Conservation (phyloP, 2,888 invertebrate genomes). For the Microplitis deprimator region DNA sequence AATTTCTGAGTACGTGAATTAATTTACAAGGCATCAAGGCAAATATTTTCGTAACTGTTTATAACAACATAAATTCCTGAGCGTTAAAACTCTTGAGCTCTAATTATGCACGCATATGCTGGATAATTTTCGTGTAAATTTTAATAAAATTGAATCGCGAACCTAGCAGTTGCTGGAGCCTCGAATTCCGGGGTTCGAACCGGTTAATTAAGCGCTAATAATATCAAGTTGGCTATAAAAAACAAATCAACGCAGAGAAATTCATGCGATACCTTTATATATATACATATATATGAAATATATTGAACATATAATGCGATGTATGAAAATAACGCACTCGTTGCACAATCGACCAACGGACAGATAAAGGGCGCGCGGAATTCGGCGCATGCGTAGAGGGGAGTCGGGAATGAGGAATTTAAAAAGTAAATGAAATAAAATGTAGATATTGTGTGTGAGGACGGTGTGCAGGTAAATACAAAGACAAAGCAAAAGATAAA, state of each 20-base stretch:
- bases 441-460: background rate
- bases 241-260: background rate
- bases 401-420: background rate
- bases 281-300: background rate
- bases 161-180: background rate
- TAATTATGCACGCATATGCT: background rate
- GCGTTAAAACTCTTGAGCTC: background rate
- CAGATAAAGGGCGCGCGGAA: background rate
- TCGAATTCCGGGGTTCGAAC: slow-evolving; percentile 12
- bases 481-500: background rate
- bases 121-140: background rate
- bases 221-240: background rate
- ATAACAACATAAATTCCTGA: background rate
- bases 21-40: too few species aligned
- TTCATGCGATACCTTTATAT: background rate
- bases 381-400: background rate
- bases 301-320: background rate
- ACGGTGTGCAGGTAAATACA: background rate
- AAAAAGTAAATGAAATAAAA: background rate
- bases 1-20: too few species aligned
- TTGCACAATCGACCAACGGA: background rate
- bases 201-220: slow-evolving; percentile 18
- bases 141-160: background rate
- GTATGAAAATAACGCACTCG: background rate
- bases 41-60: background rate